Base-by-base conservation (phyloP, 2,797 vertebrate species). In the Monodelphis domestica region DNA sequence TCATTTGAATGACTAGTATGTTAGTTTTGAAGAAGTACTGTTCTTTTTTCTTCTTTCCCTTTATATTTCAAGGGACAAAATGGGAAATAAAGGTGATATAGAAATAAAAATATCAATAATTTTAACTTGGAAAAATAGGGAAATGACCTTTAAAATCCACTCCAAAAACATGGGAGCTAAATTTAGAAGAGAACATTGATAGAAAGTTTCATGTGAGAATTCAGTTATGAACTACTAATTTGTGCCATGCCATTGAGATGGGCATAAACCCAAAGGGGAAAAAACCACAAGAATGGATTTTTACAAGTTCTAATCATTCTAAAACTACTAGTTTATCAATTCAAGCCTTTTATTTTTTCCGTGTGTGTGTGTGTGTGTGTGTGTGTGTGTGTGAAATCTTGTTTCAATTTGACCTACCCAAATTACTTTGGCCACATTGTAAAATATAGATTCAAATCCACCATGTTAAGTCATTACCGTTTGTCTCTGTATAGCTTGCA, bases 401-500 rank as follows among this genome's bases (percentile, higher is more conserved):
- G n/a, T n/a, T n/a, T n/a, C n/a, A n/a, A n/a, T n/a, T n/a, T n/a
- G n/a, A n/a, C n/a, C n/a, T n/a, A n/a, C n/a, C n/a, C n/a, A n/a
- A n/a, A 78, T 11, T 56, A 21, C 45, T 24, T 54, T 0, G 17
- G 24, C 33, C n/a, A 70, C 12, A 17, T 92, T 91, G 91, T 78
- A 5, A 93, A 54, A 89, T 88, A 21, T 29, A 94, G 93, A 94
- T 38, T 84, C 53, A 38, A 93, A 91, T 45, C 9, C 38, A 51
- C 11, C 93, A 11, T 54, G n/a, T 54, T n/a, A 59, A 33, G 1
- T 54, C n/a, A 87, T 33, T 3, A 51, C 33, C 30, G 24, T 91
- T 5, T 53, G 52, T 26, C 29, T 91, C 70, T 87, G 95, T 70
- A 70, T n/a, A 63, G 21, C n/a, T 89, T 95, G 29, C 93, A 91